These are phyloP conservation scores for Alexandromys fortis DNA, from an alignment of 2,113 vertebrate species.

Conservation along the genomic window DNA sequence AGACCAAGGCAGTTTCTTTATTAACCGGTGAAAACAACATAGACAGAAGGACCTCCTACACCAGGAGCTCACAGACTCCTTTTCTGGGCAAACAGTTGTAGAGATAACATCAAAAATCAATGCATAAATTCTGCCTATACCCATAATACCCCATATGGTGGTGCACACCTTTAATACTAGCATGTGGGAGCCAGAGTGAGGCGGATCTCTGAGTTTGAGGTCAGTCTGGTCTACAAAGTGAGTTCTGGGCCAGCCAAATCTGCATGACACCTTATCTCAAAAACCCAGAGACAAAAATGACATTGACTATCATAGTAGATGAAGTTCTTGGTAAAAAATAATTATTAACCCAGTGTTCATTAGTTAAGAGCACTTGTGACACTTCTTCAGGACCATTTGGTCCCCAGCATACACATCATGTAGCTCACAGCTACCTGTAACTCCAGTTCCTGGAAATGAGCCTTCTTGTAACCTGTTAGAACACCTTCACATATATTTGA, in stretches of 20 bases:
- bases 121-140: not conserved
- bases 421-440: not conserved
- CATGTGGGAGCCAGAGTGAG: not conserved
- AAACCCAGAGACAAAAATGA: not conserved
- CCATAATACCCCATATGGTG: not conserved
- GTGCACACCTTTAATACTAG: not conserved
- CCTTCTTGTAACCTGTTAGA: not conserved
- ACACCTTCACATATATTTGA: not conserved
- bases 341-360: not conserved
- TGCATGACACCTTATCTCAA: not conserved
- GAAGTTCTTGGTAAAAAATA: not conserved
- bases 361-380: not conserved
- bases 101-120: not conserved
- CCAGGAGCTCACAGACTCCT: not conserved
- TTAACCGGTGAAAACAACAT: too few species aligned
- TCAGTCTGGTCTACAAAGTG: not conserved
- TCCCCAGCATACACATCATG: not conserved
- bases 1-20: too few species aligned
- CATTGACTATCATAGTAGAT: not conserved
- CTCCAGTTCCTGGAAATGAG: not conserved
- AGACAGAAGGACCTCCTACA: too few species aligned
- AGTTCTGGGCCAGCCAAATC: not conserved
- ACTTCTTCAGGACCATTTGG: not conserved
- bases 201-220: not conserved
- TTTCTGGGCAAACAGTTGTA: slow-evolving; percentile 13